Percentiles rank a stretch among this genome's conserved stretches.
Conservation (phyloP, 2,888 invertebrate species). For the Zaprionus obscuricornis region DNA sequence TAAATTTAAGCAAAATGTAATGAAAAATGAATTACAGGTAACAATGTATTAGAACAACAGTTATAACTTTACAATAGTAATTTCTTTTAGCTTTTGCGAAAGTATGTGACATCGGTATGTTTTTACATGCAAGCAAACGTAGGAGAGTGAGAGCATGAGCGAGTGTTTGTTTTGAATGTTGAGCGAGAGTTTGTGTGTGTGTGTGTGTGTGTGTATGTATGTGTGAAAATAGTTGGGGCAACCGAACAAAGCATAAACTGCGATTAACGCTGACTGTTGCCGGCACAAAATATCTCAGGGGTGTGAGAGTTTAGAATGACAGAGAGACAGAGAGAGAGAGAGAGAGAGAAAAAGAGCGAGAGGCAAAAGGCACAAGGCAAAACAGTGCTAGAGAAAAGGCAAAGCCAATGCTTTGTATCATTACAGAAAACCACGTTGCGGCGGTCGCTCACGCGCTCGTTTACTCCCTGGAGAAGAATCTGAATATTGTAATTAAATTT, state of each 20-base stretch:
- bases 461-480: too few species aligned
- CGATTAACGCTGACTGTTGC: conserved; percentile 55
- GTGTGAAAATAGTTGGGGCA: too few species aligned
- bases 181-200: conserved; percentile 8
- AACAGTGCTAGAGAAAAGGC: neutral
- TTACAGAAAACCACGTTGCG: conserved; percentile 63
- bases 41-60: too few species aligned
- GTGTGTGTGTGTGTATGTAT: conserved; percentile 26
- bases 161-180: too few species aligned
- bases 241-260: conserved; percentile 60
- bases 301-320: too few species aligned
- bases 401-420: conserved; percentile 27
- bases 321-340: neutral
- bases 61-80: too few species aligned
- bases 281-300: too few species aligned
- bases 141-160: conserved; percentile 3
- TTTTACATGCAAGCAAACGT: conserved; percentile 4
- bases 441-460: conserved; percentile 50
- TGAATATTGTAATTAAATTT: too few species aligned
- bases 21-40: too few species aligned
- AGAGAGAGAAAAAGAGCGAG: neutral
- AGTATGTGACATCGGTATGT: conserved; percentile 37
- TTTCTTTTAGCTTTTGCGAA: conserved; percentile 15
- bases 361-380: too few species aligned
- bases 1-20: too few species aligned